phyloP scores from a whole-genome alignment of 2,113 vertebrate species.

The Rattus norvegicus region GRCr8 NC_086029.1:35974501-35975000 shows the following conservation, averaged over 20 bases:
- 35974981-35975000: neutral
- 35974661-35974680: neutral
- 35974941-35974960: neutral
- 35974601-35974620: slow-evolving; percentile 61
- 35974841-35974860: neutral
- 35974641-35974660: slow-evolving; percentile 34
- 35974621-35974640: neutral
- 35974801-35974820: neutral
- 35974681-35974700: neutral
- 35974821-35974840: neutral
- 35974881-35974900: neutral
- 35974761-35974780: neutral
- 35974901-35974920: neutral
- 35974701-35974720: neutral
- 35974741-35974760: neutral
- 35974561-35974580: neutral
- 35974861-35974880: slow-evolving; percentile 28
- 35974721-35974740: neutral
- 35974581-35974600: neutral
- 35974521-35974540: slow-evolving; percentile 26
- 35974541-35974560: slow-evolving; percentile 56
- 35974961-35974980: neutral
- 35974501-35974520: slow-evolving; percentile 46
- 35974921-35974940: neutral
- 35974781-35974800: neutral